Evolutionary conservation across 1,140 invertebrate species (phyloP), one percentile per base, ranked within the genome.

Genomic region (Zaprionus africanus): DNA sequence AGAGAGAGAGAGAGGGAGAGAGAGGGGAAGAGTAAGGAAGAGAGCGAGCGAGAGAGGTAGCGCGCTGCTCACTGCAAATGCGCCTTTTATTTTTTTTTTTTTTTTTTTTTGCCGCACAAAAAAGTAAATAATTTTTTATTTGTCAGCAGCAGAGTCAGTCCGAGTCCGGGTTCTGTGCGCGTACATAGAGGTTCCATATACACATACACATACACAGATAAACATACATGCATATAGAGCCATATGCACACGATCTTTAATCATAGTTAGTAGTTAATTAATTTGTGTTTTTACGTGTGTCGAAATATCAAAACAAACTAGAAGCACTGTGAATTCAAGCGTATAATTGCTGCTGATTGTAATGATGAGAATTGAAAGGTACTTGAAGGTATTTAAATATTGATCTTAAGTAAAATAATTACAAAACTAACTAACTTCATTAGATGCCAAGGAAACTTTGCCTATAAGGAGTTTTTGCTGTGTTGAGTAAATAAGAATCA

Each of bases 121-220:
- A 79, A 79, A 87, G 80, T 88, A 87, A 87, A 87, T 87, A 88
- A 88, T 88, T 80, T 71, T 71, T 65, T 46, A 85, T 86, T 86
- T 87, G 83, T 69, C 76, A 81, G 72, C 62, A 54, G 54, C 31
- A 34, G 54, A 63, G 51, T 76, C 73, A 76, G 73, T 71, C 9
- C 43, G 73, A 71, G 67, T 76, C 67, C 73, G 73, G 73, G 73
- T 76, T 76, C 73, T 71, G 73, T 76, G 67, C 60, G 73, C 53
- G 62, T 66, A 65, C 43, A 78, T 69, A 69, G 51, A 64, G 57
- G 36, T 60, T 78, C 56, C 58, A 66, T 66, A 66, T 58, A 66
- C n/a, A 58, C 46, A 51, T 51, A 60, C 51, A 78, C 51, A 78
- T 34, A 49, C 4, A 53, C 28, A n/a, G 3, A 59, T 4, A 69